A percentile compares a stretch with the other conserved stretches of the same genome.
Conservation (phyloP, 2,797 vertebrate genomes). For the Microchirus variegatus region DNA sequence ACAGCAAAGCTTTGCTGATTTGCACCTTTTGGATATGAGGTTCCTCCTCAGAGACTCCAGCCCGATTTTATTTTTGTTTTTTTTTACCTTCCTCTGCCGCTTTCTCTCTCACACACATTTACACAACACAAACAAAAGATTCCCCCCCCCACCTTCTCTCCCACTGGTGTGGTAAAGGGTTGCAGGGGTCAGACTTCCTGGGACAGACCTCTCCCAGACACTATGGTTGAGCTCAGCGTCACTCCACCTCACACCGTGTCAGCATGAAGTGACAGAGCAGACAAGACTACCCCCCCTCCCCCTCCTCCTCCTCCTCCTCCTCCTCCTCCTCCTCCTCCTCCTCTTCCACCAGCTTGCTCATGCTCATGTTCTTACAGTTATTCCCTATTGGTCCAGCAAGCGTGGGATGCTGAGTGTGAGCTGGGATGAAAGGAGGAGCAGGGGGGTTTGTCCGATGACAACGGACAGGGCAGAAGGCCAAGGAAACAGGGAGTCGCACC, state of each 20-base stretch:
- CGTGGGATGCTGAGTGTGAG: slow-evolving; percentile 63
- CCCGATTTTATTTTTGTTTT: slow-evolving; percentile 18
- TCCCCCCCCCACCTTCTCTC: slow-evolving; percentile 39
- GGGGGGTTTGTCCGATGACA: slow-evolving; percentile 59
- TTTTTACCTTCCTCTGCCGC: slow-evolving; percentile 12
- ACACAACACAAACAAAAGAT: slow-evolving; percentile 62
- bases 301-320: too few relatives aligned
- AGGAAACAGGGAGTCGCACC: slow-evolving; percentile 52
- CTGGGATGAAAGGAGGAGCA: slow-evolving; percentile 56
- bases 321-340: too few relatives aligned
- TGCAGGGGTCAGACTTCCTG: slow-evolving; percentile 62
- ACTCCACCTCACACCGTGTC: slow-evolving; percentile 75
- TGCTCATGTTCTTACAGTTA: slow-evolving; percentile 46
- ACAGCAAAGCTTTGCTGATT: slow-evolving; percentile 64
- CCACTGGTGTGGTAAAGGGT: slow-evolving; percentile 54
- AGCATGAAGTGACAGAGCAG: slow-evolving; percentile 76
- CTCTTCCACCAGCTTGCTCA: slow-evolving; percentile 31
- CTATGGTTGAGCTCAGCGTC: slow-evolving; percentile 72
- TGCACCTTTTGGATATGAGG: slow-evolving; percentile 58
- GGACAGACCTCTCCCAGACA: slow-evolving; percentile 70
- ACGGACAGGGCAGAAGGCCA: slow-evolving; percentile 64
- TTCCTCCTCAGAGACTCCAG: slow-evolving; percentile 52
- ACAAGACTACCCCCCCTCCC: slow-evolving; percentile 41
- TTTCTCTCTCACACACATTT: slow-evolving; percentile 45
- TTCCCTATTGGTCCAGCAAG: slow-evolving; percentile 62